These are phyloP conservation scores for Maniola jurtina DNA, from an alignment of 1,140 invertebrate species.

Conservation along the genomic window DNA sequence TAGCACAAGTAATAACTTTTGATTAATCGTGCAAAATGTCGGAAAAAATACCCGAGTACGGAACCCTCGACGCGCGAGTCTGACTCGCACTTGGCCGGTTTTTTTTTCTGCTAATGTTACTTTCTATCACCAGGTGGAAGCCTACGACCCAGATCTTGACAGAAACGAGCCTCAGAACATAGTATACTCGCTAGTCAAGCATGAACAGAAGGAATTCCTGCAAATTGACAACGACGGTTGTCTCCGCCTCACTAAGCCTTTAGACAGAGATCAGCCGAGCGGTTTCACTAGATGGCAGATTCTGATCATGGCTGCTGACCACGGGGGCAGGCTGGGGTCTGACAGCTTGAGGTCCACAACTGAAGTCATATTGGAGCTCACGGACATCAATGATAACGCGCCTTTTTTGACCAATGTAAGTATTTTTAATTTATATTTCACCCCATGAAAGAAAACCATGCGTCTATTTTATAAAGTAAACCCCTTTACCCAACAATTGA, in stretches of 20 bases:
- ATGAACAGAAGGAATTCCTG: conserved; percentile 84
- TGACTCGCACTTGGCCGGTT: too few relatives aligned
- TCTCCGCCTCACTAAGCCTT: conserved; percentile 85
- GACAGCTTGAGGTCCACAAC: conserved; percentile 81
- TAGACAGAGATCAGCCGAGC: conserved; percentile 92
- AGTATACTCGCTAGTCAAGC: conserved; percentile 85
- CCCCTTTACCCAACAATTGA: background rate
- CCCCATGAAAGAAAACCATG: too few relatives aligned
- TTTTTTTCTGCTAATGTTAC: background rate
- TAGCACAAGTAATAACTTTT: too few relatives aligned
- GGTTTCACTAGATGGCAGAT: conserved; percentile 92
- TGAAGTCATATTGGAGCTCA: conserved; percentile 86
- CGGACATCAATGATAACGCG: conserved; percentile 94
- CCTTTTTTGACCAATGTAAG: conserved; percentile 89
- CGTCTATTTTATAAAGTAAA: background rate
- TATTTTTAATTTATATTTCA: conserved; percentile 32
- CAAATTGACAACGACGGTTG: conserved; percentile 87
- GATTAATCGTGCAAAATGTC: too few relatives aligned
- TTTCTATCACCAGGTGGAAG: conserved; percentile 79
- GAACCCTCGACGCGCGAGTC: too few relatives aligned
- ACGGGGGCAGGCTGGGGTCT: conserved; percentile 80
- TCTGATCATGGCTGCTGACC: conserved; percentile 90
- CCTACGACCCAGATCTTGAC: conserved; percentile 93
- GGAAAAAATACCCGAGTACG: too few relatives aligned
- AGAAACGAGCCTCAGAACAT: conserved; percentile 87